Percentiles rank a stretch among this genome's conserved stretches.
Evolutionary conservation across 2,797 vertebrate species (phyloP).

Genomic region (Melanotaenia pygmaea): DNA sequence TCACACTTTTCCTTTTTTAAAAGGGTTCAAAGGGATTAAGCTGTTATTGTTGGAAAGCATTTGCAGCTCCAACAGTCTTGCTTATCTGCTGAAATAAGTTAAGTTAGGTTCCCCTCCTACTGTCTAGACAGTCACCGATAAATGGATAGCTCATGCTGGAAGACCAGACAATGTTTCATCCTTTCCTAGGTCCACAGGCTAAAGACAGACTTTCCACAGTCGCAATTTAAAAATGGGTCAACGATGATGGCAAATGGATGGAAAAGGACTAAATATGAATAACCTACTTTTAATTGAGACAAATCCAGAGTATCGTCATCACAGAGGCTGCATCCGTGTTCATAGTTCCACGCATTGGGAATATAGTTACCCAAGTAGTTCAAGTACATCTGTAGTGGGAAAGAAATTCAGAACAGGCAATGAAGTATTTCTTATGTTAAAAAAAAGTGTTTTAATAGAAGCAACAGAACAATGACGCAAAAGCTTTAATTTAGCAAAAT

Average conservation of each 20-base stretch:
- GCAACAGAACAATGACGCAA: background rate
- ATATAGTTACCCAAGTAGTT: slow-evolving; percentile 97
- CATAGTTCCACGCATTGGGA: slow-evolving; percentile 94
- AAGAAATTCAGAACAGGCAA: slow-evolving; percentile 37
- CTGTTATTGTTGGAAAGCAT: slow-evolving; percentile 69
- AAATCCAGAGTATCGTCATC: slow-evolving; percentile 88
- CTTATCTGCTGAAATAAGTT: slow-evolving; percentile 65
- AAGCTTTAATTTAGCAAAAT: too few relatives aligned
- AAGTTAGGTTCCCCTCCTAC: slow-evolving; percentile 14
- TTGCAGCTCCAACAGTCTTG: slow-evolving; percentile 21
- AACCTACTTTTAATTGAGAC: slow-evolving; percentile 87
- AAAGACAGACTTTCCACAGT: slow-evolving; percentile 40
- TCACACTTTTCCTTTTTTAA: slow-evolving; percentile 60
- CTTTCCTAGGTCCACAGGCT: slow-evolving; percentile 36
- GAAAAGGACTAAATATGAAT: slow-evolving; percentile 39
- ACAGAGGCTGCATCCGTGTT: slow-evolving; percentile 89
- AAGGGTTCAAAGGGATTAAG: slow-evolving; percentile 57
- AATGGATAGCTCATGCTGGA: slow-evolving; percentile 33
- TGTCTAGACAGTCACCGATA: slow-evolving; percentile 60
- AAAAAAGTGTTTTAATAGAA: background rate
- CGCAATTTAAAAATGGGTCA: slow-evolving; percentile 26
- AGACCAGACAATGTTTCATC: slow-evolving; percentile 26
- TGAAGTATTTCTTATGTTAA: background rate
- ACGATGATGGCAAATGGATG: slow-evolving; percentile 25
- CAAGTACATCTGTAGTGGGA: slow-evolving; percentile 87